Evolutionary conservation across 1,140 invertebrate genomes (phyloP).

Genomic region (Linepithema humile): DNA sequence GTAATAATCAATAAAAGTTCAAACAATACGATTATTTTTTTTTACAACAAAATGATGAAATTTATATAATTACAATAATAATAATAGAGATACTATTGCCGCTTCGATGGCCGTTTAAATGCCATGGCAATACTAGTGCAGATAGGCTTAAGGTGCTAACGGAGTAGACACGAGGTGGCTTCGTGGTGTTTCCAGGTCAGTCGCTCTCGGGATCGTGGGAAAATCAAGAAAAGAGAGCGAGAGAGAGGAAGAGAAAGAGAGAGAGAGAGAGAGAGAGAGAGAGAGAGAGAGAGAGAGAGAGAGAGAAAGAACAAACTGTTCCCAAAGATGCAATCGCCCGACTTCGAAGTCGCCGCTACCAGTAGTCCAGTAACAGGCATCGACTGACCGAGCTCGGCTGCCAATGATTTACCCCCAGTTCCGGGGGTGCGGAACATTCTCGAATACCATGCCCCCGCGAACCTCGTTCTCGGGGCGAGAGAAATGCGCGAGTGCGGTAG

Average conservation of each 20-base stretch:
- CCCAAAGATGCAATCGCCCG: conserved; percentile 57
- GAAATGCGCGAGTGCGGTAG: conserved; percentile 58
- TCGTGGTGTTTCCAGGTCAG: conserved; percentile 37
- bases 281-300: background rate
- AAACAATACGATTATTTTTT: background rate
- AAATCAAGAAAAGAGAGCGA: background rate
- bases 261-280: background rate
- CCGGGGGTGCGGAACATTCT: conserved; percentile 43
- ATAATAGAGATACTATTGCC: background rate
- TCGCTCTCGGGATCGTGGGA: background rate
- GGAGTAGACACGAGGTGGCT: conserved; percentile 12
- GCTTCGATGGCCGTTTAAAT: conserved; percentile 12
- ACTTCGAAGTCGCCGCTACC: conserved; percentile 25
- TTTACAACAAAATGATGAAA: background rate
- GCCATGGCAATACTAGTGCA: background rate
- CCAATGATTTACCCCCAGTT: conserved; percentile 42
- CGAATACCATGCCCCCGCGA: conserved; percentile 40
- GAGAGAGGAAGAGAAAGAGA: background rate
- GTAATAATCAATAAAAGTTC: no score
- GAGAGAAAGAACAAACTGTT: conserved; percentile 15
- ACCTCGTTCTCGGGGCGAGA: conserved; percentile 24
- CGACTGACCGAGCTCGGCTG: conserved; percentile 27
- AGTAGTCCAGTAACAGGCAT: conserved; percentile 18
- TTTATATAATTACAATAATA: no score
- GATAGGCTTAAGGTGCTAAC: conserved; percentile 21